A percentile compares a stretch with the other conserved stretches of the same genome.
Conservation (phyloP, 1,140 invertebrate genomes). For the Battus philenor region DNA sequence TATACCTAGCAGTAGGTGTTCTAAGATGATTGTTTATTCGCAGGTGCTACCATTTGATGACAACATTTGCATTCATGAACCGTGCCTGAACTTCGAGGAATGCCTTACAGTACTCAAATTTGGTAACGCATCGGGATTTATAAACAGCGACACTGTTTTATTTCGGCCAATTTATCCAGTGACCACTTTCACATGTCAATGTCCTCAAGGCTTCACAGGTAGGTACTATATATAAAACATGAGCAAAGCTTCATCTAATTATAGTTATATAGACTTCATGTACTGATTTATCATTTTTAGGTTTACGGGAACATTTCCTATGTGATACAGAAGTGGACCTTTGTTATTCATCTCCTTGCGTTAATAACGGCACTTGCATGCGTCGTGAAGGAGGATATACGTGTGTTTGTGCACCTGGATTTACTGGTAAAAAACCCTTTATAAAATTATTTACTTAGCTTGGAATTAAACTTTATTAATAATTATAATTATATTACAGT, state of each 20-base stretch:
- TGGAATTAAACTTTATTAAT: too few species aligned
- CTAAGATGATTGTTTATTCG: too few species aligned
- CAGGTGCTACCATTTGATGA: slow-evolving; percentile 97
- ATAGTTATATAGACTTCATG: too few species aligned
- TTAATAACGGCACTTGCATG: slow-evolving; percentile 91
- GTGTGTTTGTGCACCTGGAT: slow-evolving; percentile 88
- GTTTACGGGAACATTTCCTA: slow-evolving; percentile 92
- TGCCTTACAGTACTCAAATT: slow-evolving; percentile 95
- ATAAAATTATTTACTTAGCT: too few species aligned
- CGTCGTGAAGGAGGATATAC: slow-evolving; percentile 94
- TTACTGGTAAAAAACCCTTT: slow-evolving; percentile 80
- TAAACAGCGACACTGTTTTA: slow-evolving; percentile 93
- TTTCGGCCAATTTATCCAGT: slow-evolving; percentile 97
- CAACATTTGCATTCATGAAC: slow-evolving; percentile 96
- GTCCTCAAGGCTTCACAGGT: slow-evolving; percentile 88
- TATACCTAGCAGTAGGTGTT: too few species aligned
- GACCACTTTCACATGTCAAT: slow-evolving; percentile 95
- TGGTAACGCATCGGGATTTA: slow-evolving; percentile 94
- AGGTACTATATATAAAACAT: too few species aligned
- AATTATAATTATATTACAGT: too few species aligned
- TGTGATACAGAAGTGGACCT: slow-evolving; percentile 98
- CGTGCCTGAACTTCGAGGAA: slow-evolving; percentile 96
- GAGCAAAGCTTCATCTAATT: too few species aligned
- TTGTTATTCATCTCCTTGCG: slow-evolving; percentile 97
- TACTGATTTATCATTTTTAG: too few species aligned